Conservation (phyloP, 2,113 vertebrate genomes). For the Amia ocellicauda region DNA sequence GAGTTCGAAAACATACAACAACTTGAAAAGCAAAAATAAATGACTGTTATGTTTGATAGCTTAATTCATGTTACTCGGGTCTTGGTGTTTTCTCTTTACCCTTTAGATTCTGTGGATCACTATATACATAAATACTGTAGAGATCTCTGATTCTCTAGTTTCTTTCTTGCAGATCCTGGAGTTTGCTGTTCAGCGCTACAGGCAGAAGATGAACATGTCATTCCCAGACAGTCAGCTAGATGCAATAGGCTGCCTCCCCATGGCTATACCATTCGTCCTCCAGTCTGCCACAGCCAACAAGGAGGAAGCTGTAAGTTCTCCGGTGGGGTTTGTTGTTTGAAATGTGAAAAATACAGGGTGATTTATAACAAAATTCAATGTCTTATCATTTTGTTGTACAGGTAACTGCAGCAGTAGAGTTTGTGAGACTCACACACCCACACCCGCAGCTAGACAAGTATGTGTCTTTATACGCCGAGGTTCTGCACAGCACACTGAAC, state of each 20-base stretch:
- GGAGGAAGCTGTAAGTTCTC: slow-evolving; percentile 47
- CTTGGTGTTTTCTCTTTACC: too few relatives aligned
- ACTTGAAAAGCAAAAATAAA: too few relatives aligned
- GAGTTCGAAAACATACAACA: too few relatives aligned
- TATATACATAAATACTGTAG: too few relatives aligned
- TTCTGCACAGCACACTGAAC: slow-evolving; percentile 48
- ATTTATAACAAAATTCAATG: too few relatives aligned
- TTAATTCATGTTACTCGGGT: too few relatives aligned
- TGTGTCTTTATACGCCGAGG: slow-evolving; percentile 44
- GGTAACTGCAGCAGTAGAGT: slow-evolving; percentile 50
- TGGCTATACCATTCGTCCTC: slow-evolving; percentile 56
- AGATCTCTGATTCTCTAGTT: too few relatives aligned
- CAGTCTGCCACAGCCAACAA: slow-evolving; percentile 49
- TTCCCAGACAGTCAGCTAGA: slow-evolving; percentile 53
- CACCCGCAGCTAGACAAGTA: slow-evolving; percentile 47
- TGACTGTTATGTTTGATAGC: too few relatives aligned
- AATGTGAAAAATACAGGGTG: too few relatives aligned
- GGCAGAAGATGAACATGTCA: slow-evolving; percentile 8
- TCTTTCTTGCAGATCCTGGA: slow-evolving; percentile 37
- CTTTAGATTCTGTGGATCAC: too few relatives aligned
- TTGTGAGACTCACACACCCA: slow-evolving; percentile 59
- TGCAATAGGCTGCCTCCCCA: slow-evolving; percentile 58
- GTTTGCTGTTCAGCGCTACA: slow-evolving; percentile 51
- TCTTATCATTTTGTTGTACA: slow-evolving; percentile 6
- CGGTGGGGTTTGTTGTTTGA: too few relatives aligned